Conservation (phyloP, 1,140 invertebrate species). For the Drosophila melanogaster region Release_6_plus_ISO1_MT NT_037436.4:4770001-4770500, state of each 20-base stretch:
- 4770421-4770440: constrained; percentile 69
- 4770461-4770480: constrained; percentile 57
- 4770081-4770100: constrained; percentile 3
- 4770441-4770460: constrained; percentile 78
- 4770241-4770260: constrained; percentile 66
- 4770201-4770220: constrained; percentile 10
- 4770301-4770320: constrained; percentile 83
- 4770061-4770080: background rate
- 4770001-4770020: constrained; percentile 61
- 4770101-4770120: constrained; percentile 17
- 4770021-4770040: constrained; percentile 58
- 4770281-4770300: constrained; percentile 76
- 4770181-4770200: constrained; percentile 66
- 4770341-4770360: constrained; percentile 80
- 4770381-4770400: constrained; percentile 36
- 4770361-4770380: constrained; percentile 49
- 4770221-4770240: constrained; percentile 33
- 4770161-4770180: constrained; percentile 72
- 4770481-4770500: constrained; percentile 30
- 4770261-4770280: constrained; percentile 73
- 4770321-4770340: constrained; percentile 84
- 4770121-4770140: constrained; percentile 71
- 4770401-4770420: constrained; percentile 17
- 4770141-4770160: constrained; percentile 66
- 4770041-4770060: constrained; percentile 58